Conservation (phyloP, 2,888 invertebrate species). For the Diarsia dahlii region DNA sequence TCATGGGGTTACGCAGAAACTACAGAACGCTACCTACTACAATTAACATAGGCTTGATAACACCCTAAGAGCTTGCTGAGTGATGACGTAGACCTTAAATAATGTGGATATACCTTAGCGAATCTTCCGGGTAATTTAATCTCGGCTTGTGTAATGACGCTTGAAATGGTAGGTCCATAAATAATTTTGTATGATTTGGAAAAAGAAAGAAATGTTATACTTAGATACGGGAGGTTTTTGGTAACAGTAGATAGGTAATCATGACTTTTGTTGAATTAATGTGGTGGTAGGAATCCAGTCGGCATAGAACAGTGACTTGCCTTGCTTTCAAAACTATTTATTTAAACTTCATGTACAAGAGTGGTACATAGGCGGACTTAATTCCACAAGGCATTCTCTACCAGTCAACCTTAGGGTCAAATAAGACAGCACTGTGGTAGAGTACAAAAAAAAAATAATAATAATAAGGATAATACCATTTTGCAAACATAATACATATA, state of each 20-base stretch:
- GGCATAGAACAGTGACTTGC: not conserved
- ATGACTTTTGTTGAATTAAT: not conserved
- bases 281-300: not conserved
- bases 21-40: no score
- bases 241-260: not conserved
- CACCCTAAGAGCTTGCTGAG: slow-evolving; percentile 4
- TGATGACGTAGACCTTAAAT: slow-evolving; percentile 17
- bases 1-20: no score
- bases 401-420: no score
- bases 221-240: not conserved
- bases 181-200: slow-evolving; percentile 2
- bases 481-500: no score
- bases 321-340: not conserved
- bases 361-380: no score
- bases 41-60: slow-evolving; percentile 39
- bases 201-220: not conserved
- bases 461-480: no score
- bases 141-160: slow-evolving; percentile 15
- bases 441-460: no score
- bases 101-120: slow-evolving; percentile 17
- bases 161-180: slow-evolving; percentile 7
- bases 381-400: no score
- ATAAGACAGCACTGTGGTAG: no score
- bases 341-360: no score
- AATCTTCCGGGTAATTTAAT: slow-evolving; percentile 33